Conservation (phyloP, 2,797 vertebrate species). For the Pygocentrus nattereri region DNA sequence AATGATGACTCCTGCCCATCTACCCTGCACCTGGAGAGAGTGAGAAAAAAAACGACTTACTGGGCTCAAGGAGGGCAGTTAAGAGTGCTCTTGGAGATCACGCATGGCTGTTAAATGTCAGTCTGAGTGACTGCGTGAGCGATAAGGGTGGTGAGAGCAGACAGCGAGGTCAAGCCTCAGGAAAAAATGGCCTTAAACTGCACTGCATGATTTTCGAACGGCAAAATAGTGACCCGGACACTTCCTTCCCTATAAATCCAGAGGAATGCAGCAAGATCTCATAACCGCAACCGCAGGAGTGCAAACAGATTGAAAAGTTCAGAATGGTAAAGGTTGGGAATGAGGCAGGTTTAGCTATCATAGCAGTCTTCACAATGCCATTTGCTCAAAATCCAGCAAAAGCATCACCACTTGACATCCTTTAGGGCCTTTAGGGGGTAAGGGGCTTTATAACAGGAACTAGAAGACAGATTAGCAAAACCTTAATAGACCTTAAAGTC, state of each 20-base stretch:
- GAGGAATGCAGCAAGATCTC: too few species aligned
- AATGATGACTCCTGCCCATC: constrained; percentile 21
- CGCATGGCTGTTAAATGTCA: constrained; percentile 30
- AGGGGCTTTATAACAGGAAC: too few species aligned
- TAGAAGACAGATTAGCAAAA: too few species aligned
- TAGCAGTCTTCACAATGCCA: too few species aligned
- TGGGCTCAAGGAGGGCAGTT: constrained; percentile 10
- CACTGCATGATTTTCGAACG: neutral
- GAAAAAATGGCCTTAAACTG: constrained; percentile 18
- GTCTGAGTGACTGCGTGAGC: constrained; percentile 17
- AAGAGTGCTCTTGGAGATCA: constrained; percentile 20
- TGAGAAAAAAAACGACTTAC: neutral
- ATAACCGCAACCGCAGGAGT: neutral
- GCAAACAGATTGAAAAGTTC: neutral
- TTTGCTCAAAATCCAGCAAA: too few species aligned
- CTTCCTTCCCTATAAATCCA: neutral
- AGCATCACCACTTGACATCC: too few species aligned
- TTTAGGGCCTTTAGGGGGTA: too few species aligned
- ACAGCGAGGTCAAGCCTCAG: constrained; percentile 1
- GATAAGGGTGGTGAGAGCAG: constrained; percentile 25
- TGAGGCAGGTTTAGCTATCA: too few species aligned
- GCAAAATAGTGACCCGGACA: neutral
- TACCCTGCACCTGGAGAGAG: constrained; percentile 28
- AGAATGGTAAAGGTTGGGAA: neutral
- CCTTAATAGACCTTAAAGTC: too few species aligned